phyloP scores from a whole-genome alignment of 2,797 vertebrate species.

The Urocyon cinereoargenteus region DNA sequence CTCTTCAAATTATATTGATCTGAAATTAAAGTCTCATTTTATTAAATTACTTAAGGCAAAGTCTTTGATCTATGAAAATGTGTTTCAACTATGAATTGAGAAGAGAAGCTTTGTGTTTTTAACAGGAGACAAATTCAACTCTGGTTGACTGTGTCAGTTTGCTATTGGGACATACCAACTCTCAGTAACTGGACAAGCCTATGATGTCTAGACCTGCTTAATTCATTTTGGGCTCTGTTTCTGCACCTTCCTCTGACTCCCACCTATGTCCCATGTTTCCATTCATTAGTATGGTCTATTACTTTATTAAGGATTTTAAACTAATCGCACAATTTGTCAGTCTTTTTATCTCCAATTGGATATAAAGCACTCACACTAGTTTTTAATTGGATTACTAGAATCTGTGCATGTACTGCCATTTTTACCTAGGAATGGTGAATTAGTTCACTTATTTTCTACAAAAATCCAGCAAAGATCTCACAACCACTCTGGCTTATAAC shows the following conservation, averaged over 20 bases:
- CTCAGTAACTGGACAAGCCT: neutral
- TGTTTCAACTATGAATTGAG: conserved; percentile 5
- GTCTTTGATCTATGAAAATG: conserved; percentile 30
- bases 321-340: neutral
- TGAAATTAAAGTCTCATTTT: conserved; percentile 46
- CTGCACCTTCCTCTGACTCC: neutral
- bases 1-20: conserved; percentile 39
- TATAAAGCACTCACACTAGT: neutral
- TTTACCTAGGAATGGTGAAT: neutral
- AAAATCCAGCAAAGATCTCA: neutral
- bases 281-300: neutral
- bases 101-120: conserved; percentile 46
- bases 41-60: conserved; percentile 49
- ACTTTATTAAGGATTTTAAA: conserved; percentile 7
- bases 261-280: neutral
- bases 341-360: neutral
- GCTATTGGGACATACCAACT: neutral
- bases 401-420: neutral
- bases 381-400: neutral
- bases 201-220: neutral
- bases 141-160: neutral
- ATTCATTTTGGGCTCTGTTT: neutral
- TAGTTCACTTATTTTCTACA: neutral
- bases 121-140: conserved; percentile 38
- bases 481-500: neutral